Evolutionary conservation across 1,140 invertebrate genomes (phyloP), one percentile per base, ranked within the genome.

Genomic region (Drosophila equinoxialis): DNA sequence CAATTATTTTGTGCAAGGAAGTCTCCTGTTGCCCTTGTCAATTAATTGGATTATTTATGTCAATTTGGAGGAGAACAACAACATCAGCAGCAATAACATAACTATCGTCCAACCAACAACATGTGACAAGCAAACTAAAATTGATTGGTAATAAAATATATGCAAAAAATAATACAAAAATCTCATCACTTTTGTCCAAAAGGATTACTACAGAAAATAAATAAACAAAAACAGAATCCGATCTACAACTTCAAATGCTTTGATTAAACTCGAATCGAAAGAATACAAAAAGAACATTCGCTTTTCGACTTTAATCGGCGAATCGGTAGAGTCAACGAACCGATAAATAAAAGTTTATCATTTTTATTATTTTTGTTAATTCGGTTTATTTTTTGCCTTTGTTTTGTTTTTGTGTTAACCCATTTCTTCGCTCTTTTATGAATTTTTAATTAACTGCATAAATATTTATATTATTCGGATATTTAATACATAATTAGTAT

Each of bases 41-140:
- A 87, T 85, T 85, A 85, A 87, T 85, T 85, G 83, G 75, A 85
- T 85, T 87, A 85, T 87, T 73, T 85, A 85, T 85, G 82, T 86
- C 73, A 74, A 81, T 80, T 77, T 85, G 68, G 65, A 66, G 55
- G 74, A 74, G 54, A 85, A 84, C 77, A 84, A 85, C 81, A 81
- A 69, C 63, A 1, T 7, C 45, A 8, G 2, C 45, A 23, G 20
- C 17, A 51, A 1, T 20, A 11, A 39, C 11, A 60, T 62, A 20
- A 51, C 3, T 8, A 17, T 23, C 17, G 26, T 55, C 20, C 26
- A 8, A 17, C 17, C 8, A 48, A 48, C 45, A 17, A 48, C 14
- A 48, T 10, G 14, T 48, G 14, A 8, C 14, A 48, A 11, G 10
- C 35, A 37, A 10, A 37, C 35, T 37, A 37, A 39, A 39, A 39